Conservation (phyloP, 2,113 vertebrate genomes). For the Pantherophis guttatus region DNA sequence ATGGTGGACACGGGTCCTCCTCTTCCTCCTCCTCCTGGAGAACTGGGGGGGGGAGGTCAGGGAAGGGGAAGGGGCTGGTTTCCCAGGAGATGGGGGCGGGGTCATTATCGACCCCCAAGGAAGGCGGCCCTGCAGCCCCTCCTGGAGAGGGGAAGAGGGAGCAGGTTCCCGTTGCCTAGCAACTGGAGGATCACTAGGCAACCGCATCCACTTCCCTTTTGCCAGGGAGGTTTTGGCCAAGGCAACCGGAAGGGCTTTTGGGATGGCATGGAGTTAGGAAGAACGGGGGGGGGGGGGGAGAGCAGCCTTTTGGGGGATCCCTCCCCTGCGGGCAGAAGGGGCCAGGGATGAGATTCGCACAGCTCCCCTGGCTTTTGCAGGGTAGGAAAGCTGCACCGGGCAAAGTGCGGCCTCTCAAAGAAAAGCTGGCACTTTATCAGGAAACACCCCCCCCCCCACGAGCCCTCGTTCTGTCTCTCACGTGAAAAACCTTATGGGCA, state of each 20-base stretch:
- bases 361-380: not conserved
- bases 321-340: not conserved
- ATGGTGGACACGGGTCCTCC: not conserved
- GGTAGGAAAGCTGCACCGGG: not conserved
- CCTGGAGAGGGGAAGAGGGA: not conserved
- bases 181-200: not conserved
- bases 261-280: not conserved
- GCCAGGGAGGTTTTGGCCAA: not conserved
- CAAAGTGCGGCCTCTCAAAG: not conserved
- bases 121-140: not conserved
- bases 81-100: not conserved
- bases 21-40: not conserved
- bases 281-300: no score
- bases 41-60: not conserved
- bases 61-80: not conserved
- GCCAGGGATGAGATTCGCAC: no score
- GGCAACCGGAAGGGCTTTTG: not conserved
- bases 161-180: not conserved
- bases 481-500: not conserved
- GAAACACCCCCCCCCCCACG: not conserved
- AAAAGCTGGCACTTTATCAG: not conserved
- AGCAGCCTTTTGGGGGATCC: not conserved
- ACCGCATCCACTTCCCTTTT: not conserved
- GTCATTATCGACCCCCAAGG: not conserved
- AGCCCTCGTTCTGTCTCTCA: not conserved